These are phyloP conservation scores for Chloebia gouldiae DNA, from an alignment of 2,113 vertebrate genomes.

Conservation along the genomic window DNA sequence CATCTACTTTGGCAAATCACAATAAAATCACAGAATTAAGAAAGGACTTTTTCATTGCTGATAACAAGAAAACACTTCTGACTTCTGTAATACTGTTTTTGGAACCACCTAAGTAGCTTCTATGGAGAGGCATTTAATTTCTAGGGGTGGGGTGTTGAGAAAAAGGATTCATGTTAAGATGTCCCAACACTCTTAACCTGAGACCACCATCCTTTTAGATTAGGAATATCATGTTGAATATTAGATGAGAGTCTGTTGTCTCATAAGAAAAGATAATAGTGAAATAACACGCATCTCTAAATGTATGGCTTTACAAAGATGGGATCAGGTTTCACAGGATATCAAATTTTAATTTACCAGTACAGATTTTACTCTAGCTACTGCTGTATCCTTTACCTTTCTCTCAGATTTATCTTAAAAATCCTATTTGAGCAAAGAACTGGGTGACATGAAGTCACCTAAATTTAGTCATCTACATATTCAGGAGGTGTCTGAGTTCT, in stretches of 20 bases:
- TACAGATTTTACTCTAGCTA: neutral
- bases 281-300: neutral
- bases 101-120: neutral
- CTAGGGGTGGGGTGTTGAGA: neutral
- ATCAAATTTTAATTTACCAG: neutral
- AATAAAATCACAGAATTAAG: neutral
- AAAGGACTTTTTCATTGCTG: neutral
- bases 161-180: neutral
- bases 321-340: neutral
- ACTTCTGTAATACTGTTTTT: neutral
- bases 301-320: neutral
- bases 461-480: neutral
- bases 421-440: neutral
- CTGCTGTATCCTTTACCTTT: neutral
- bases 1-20: neutral
- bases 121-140: neutral
- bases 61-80: neutral
- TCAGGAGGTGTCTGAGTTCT: neutral
- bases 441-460: neutral
- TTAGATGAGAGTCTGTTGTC: neutral
- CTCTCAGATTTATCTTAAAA: neutral
- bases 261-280: neutral
- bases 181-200: neutral
- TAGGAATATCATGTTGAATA: neutral
- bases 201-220: neutral